These are phyloP conservation scores for Actinemys pallida DNA, from an alignment of 2,113 vertebrate genomes.

Conservation along the genomic window DNA sequence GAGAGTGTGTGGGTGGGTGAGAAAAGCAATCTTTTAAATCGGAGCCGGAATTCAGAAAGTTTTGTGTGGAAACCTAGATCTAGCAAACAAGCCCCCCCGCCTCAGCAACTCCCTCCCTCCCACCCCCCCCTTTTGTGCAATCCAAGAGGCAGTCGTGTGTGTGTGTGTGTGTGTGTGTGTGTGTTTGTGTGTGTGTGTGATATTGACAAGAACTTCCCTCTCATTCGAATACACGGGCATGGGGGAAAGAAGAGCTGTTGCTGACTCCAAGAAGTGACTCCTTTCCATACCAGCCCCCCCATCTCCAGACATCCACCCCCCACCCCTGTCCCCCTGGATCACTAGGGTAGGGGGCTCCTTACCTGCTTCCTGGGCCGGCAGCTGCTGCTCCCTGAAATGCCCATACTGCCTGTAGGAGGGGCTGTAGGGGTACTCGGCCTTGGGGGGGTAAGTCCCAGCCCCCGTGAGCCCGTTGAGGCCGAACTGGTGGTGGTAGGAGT, in stretches of 20 bases:
- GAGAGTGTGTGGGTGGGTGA: not conserved
- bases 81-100: too few species aligned
- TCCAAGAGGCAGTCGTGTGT: not conserved
- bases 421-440: constrained; percentile 93
- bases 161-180: not conserved
- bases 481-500: constrained; percentile 91
- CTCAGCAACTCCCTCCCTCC: not conserved
- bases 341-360: constrained; percentile 19
- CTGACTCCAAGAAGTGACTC: fast-evolving
- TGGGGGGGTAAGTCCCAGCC: constrained; percentile 90
- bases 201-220: fast-evolving
- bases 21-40: not conserved
- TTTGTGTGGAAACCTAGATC: not conserved
- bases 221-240: fast-evolving
- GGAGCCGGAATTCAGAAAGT: not conserved
- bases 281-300: not conserved
- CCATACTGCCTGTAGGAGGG: constrained; percentile 92
- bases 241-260: fast-evolving
- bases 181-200: not conserved
- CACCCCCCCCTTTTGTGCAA: not conserved
- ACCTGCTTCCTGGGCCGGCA: constrained; percentile 92
- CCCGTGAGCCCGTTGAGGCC: constrained; percentile 90
- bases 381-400: constrained; percentile 93
- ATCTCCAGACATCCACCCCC: not conserved
- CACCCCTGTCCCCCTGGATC: constrained; percentile 15